phyloP scores from a whole-genome alignment of 1,140 invertebrate species.

The Drosophila ohnishii region DNA sequence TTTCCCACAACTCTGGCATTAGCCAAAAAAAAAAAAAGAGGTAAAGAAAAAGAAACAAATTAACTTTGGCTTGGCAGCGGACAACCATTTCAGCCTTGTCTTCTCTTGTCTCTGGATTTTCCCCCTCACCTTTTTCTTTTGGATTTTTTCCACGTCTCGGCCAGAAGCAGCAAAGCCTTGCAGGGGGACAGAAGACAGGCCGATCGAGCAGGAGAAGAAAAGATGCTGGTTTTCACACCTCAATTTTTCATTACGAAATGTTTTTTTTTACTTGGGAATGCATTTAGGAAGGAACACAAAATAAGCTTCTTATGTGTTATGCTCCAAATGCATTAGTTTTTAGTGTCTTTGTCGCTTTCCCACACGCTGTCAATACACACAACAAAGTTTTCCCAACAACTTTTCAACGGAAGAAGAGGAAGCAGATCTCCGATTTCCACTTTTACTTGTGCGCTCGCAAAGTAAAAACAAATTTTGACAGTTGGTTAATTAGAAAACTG shows the following conservation, averaged over 20 bases:
- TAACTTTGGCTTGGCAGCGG: slow-evolving; percentile 37
- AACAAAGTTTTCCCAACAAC: slow-evolving; percentile 37
- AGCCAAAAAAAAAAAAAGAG: slow-evolving; percentile 35
- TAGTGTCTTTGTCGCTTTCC: slow-evolving; percentile 26
- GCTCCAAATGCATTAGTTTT: slow-evolving; percentile 37
- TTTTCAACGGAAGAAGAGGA: slow-evolving; percentile 31
- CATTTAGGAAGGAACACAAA: slow-evolving; percentile 3
- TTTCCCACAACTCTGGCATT: slow-evolving; percentile 1
- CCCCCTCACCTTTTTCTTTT: slow-evolving; percentile 13
- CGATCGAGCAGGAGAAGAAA: slow-evolving; percentile 7
- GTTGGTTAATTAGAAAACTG: slow-evolving; percentile 64
- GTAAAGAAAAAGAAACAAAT: slow-evolving; percentile 35
- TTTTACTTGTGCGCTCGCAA: slow-evolving; percentile 44
- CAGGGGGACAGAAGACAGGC: slow-evolving; percentile 8
- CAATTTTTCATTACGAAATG: slow-evolving; percentile 24
- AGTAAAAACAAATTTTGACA: slow-evolving; percentile 54
- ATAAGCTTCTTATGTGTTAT: slow-evolving; percentile 45
- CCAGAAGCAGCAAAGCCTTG: slow-evolving; percentile 20
- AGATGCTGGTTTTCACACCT: slow-evolving; percentile 25
- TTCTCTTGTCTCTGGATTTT: slow-evolving; percentile 33
- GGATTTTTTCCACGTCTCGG: slow-evolving; percentile 19
- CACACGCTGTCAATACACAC: slow-evolving; percentile 52
- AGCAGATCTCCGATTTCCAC: slow-evolving; percentile 49
- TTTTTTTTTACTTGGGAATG: slow-evolving; percentile 12
- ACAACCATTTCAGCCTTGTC: slow-evolving; percentile 39